Evolutionary conservation across 2,888 invertebrate genomes (phyloP).

Genomic region (Oscheius sp.): DNA sequence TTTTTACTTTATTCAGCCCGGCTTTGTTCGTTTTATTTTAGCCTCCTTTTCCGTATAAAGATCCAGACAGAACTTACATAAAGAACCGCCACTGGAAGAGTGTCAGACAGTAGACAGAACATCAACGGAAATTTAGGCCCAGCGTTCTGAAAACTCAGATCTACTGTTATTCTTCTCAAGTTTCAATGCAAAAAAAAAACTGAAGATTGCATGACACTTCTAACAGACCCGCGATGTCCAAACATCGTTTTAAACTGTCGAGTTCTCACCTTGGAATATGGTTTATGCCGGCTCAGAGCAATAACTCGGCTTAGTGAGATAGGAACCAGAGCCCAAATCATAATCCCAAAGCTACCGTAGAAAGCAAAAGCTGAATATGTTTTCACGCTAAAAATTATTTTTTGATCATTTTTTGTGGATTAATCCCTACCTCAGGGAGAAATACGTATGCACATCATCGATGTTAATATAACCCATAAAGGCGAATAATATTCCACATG

Average conservation of each 20-base stretch:
- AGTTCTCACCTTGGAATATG: slow-evolving; percentile 48
- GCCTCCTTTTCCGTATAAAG: no score
- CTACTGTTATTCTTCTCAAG: neutral
- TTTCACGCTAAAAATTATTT: slow-evolving; percentile 38
- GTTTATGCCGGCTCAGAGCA: slow-evolving; percentile 53
- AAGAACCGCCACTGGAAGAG: slow-evolving; percentile 57
- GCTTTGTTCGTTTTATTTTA: neutral
- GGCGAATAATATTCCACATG: slow-evolving; percentile 61
- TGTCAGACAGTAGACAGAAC: slow-evolving; percentile 58
- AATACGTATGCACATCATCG: slow-evolving; percentile 47
- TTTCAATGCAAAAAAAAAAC: neutral
- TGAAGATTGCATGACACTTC: neutral
- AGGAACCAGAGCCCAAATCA: slow-evolving; percentile 66
- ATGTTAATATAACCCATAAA: slow-evolving; percentile 68
- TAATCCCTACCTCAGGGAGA: slow-evolving; percentile 28
- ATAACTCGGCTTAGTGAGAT: slow-evolving; percentile 62
- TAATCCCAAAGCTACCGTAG: slow-evolving; percentile 67
- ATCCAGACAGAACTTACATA: slow-evolving; percentile 44
- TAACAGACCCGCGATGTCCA: neutral
- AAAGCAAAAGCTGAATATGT: slow-evolving; percentile 62
- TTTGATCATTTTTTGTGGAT: slow-evolving; percentile 1
- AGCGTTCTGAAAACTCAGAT: slow-evolving; percentile 50
- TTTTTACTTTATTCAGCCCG: no score
- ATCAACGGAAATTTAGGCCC: slow-evolving; percentile 55
- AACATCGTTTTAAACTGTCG: neutral